Conservation (phyloP, 2,113 vertebrate genomes). For the Clarias gariepinus region DNA sequence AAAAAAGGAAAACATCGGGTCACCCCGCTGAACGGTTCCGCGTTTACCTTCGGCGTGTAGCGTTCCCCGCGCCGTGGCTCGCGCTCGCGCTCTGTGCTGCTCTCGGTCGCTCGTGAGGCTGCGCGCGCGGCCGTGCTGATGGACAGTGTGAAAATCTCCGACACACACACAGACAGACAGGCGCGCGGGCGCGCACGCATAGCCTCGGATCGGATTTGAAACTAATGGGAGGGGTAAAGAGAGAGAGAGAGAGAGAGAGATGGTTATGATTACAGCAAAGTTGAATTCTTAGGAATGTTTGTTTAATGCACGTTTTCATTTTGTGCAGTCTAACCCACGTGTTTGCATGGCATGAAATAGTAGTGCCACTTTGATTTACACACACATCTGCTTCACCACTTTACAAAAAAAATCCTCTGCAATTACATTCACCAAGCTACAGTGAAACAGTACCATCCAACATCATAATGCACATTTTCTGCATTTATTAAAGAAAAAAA, state of each 20-base stretch:
- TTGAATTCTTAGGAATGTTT: neutral
- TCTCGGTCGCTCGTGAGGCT: slow-evolving; percentile 31
- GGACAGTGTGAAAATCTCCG: slow-evolving; percentile 47
- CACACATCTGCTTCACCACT: neutral
- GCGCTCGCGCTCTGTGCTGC: slow-evolving; percentile 30
- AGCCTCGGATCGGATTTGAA: slow-evolving; percentile 50
- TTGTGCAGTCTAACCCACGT: neutral
- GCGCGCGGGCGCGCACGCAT: slow-evolving; percentile 41
- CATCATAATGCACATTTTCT: neutral
- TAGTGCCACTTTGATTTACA: neutral
- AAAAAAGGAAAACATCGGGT: neutral
- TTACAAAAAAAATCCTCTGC: neutral
- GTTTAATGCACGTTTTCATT: neutral
- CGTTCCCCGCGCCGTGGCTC: slow-evolving; percentile 24
- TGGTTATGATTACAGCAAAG: neutral
- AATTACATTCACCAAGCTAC: neutral
- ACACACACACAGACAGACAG: slow-evolving; percentile 2
- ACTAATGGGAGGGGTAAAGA: slow-evolving; percentile 44
- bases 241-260: slow-evolving; percentile 29
- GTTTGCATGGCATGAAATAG: neutral
- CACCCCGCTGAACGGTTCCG: neutral
- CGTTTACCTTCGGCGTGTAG: slow-evolving; percentile 44
- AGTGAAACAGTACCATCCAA: neutral
- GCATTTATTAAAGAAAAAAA: neutral
- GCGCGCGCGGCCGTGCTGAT: slow-evolving; percentile 34